These are phyloP conservation scores for Cerceris ruficornis DNA, from an alignment of 2,888 invertebrate genomes.

Conservation along the genomic window DNA sequence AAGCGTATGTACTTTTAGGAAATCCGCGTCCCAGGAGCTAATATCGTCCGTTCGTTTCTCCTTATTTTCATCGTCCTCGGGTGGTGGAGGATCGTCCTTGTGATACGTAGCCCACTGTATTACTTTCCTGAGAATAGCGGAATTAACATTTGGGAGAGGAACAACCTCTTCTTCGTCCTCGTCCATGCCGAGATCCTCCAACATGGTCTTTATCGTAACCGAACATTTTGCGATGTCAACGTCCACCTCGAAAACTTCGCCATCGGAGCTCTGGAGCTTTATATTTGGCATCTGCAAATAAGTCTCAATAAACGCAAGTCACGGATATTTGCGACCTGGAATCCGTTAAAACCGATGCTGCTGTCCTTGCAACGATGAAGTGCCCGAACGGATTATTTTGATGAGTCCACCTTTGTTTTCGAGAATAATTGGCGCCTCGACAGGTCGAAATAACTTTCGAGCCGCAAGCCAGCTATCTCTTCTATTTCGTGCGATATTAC, in stretches of 20 bases:
- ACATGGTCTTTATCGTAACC: conserved; percentile 98
- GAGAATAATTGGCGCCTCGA: not conserved
- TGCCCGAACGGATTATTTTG: not conserved
- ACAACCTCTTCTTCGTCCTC: conserved; percentile 97
- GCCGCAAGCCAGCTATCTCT: not conserved
- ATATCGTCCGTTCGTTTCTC: conserved; percentile 99
- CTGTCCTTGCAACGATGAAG: conserved; percentile 8
- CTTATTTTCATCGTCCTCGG: conserved; percentile 98
- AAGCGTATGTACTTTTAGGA: conserved; percentile 87
- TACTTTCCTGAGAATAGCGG: conserved; percentile 97
- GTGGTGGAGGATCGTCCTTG: conserved; percentile 97
- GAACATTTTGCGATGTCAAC: conserved; percentile 99
- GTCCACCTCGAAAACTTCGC: conserved; percentile 97
- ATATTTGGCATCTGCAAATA: conserved; percentile 93
- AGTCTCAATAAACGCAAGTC: not conserved
- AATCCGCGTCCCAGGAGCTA: conserved; percentile 99
- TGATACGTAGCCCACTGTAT: conserved; percentile 97
- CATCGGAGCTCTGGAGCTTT: conserved; percentile 96
- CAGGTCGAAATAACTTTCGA: not conserved
- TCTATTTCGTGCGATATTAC: not conserved
- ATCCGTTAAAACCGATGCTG: not conserved
- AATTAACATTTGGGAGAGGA: conserved; percentile 98
- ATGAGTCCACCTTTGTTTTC: not conserved
- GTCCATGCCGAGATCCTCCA: conserved; percentile 96
- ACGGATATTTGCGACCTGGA: not conserved